These are phyloP conservation scores for Tragelaphus scriptus DNA, from an alignment of 2,113 vertebrate genomes.

Conservation along the genomic window DNA sequence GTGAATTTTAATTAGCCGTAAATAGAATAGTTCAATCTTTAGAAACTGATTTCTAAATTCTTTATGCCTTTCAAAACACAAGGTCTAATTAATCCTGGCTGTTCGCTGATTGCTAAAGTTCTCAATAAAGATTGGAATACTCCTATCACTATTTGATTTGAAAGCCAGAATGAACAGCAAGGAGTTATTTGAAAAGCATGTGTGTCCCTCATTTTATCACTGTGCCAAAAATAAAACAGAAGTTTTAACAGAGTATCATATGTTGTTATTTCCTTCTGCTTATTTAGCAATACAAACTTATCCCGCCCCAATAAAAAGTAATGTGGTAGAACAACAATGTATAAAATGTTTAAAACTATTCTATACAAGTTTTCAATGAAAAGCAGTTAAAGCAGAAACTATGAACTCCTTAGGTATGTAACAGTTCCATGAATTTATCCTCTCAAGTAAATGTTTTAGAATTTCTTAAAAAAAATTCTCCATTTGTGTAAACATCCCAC, in stretches of 20 bases:
- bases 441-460: neutral
- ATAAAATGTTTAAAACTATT: constrained; percentile 18
- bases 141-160: neutral
- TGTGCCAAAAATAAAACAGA: neutral
- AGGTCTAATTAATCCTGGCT: neutral
- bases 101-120: constrained; percentile 24
- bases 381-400: neutral
- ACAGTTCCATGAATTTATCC: neutral
- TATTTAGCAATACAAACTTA: constrained; percentile 13
- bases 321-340: neutral
- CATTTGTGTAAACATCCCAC: neutral
- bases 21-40: neutral
- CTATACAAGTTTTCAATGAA: neutral
- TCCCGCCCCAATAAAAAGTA: neutral
- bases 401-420: neutral
- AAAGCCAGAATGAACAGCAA: constrained; percentile 21
- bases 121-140: neutral
- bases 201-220: neutral
- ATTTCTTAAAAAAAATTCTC: neutral
- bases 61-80: neutral
- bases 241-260: neutral
- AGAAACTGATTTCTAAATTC: constrained; percentile 8
- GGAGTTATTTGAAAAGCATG: neutral
- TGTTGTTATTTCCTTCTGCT: constrained; percentile 11
- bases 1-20: neutral